Conservation (phyloP, 2,113 vertebrate genomes). For the Ictalurus punctatus region DNA sequence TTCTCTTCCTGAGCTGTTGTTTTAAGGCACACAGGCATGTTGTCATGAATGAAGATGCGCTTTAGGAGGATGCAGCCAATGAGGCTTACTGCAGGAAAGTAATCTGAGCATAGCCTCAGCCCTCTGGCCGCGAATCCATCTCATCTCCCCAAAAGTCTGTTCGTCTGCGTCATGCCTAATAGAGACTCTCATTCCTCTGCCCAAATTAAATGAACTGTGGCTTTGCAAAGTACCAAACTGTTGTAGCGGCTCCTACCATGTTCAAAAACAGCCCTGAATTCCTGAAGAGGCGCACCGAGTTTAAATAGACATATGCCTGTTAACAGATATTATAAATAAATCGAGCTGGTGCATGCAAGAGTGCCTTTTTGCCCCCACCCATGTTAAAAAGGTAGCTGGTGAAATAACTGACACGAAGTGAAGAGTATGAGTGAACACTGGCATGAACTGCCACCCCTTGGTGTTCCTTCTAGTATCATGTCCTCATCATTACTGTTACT, state of each 20-base stretch:
- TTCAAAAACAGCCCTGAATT: constrained; percentile 14
- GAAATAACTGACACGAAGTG: neutral
- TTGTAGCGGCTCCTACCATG: constrained; percentile 19
- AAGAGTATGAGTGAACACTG: neutral
- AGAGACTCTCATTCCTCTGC: constrained; percentile 52
- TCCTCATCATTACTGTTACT: neutral
- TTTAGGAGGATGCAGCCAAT: constrained; percentile 51
- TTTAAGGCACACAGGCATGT: constrained; percentile 34
- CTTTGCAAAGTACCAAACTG: constrained; percentile 40
- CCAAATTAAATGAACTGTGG: constrained; percentile 58
- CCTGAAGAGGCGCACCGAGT: constrained; percentile 6
- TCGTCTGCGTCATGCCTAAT: constrained; percentile 52
- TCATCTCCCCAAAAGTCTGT: constrained; percentile 50
- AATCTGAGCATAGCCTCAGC: constrained; percentile 53
- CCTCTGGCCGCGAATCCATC: constrained; percentile 55
- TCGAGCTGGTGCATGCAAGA: neutral
- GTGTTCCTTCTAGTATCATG: neutral
- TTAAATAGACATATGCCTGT: neutral
- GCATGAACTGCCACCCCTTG: neutral
- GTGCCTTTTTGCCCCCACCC: neutral
- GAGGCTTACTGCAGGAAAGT: constrained; percentile 51
- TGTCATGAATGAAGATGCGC: constrained; percentile 45
- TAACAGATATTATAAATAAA: neutral
- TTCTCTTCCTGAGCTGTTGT: constrained; percentile 34
- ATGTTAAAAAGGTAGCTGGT: neutral